Conservation (phyloP, 37 sponge, comb jelly and placozoan species). For the Amphimedon queenslandica region DNA sequence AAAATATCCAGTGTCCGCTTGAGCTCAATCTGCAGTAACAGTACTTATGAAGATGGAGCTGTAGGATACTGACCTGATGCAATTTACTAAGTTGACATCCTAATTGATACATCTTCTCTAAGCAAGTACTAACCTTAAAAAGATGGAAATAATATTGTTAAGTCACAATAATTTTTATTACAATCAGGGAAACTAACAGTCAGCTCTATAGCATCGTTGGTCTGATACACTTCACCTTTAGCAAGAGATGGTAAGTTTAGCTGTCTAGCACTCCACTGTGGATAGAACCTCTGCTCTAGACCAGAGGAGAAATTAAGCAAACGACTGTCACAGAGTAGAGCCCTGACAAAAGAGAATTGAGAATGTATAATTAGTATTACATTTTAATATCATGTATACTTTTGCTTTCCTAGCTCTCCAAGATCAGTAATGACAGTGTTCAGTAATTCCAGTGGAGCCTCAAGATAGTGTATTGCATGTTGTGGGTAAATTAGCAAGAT, state of each 20-base stretch:
- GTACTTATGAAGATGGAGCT: not conserved
- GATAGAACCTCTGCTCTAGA: slow-evolving; percentile 36
- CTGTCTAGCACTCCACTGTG: slow-evolving; percentile 52
- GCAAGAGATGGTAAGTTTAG: slow-evolving; percentile 41
- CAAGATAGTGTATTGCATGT: slow-evolving; percentile 66
- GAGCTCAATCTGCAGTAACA: slow-evolving; percentile 30
- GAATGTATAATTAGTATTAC: not conserved
- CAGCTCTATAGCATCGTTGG: slow-evolving; percentile 36
- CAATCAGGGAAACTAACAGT: too few species aligned
- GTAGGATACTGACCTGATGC: slow-evolving; percentile 31
- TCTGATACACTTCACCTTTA: slow-evolving; percentile 52
- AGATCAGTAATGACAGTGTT: slow-evolving; percentile 27
- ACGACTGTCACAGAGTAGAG: slow-evolving; percentile 12
- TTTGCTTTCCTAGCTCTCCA: slow-evolving; percentile 1
- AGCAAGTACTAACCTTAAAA: slow-evolving; percentile 41
- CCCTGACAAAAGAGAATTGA: slow-evolving; percentile 13
- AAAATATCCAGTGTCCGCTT: slow-evolving; percentile 60
- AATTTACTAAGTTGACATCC: slow-evolving; percentile 56
- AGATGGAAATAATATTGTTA: too few species aligned
- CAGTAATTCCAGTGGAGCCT: slow-evolving; percentile 49
- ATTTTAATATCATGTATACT: slow-evolving; percentile 4
- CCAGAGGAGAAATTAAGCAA: slow-evolving; percentile 44
- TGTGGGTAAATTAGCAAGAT: slow-evolving; percentile 70
- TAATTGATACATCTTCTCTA: slow-evolving; percentile 57
- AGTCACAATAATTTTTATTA: too few species aligned